phyloP scores from a whole-genome alignment of 2,888 invertebrate genomes.

The Melolontha melolontha region DNA sequence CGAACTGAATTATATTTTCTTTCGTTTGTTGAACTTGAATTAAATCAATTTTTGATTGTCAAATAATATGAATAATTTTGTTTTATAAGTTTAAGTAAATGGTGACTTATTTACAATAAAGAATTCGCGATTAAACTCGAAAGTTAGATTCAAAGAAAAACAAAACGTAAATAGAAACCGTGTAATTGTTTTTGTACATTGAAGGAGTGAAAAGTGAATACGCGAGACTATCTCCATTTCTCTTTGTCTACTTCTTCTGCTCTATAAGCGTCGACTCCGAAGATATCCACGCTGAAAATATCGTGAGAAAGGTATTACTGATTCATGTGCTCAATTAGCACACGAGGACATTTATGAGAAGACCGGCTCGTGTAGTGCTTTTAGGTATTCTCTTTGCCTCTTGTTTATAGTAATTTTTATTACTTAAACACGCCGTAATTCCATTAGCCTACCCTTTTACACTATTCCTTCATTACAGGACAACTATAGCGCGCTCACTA shows the following conservation, averaged over 20 bases:
- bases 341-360: slow-evolving; percentile 59
- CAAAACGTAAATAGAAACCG: slow-evolving; percentile 11
- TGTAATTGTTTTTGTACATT: slow-evolving; percentile 15
- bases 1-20: too few relatives aligned
- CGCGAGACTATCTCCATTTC: neutral
- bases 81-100: too few relatives aligned
- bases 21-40: too few relatives aligned
- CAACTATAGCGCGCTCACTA: slow-evolving; percentile 20
- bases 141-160: slow-evolving; percentile 1
- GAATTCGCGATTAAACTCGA: too few relatives aligned
- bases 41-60: too few relatives aligned
- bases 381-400: slow-evolving; percentile 56
- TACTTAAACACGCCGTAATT: slow-evolving; percentile 43
- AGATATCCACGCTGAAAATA: slow-evolving; percentile 50
- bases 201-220: slow-evolving; percentile 4
- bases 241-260: slow-evolving; percentile 12
- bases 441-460: slow-evolving; percentile 41
- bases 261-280: slow-evolving; percentile 9
- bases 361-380: slow-evolving; percentile 52
- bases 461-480: slow-evolving; percentile 34
- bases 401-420: slow-evolving; percentile 52
- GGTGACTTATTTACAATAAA: too few relatives aligned
- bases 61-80: too few relatives aligned
- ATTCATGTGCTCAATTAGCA: slow-evolving; percentile 62
- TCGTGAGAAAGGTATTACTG: slow-evolving; percentile 59